Conservation (phyloP, 2,888 invertebrate genomes). For the Glomeris marginata region DNA sequence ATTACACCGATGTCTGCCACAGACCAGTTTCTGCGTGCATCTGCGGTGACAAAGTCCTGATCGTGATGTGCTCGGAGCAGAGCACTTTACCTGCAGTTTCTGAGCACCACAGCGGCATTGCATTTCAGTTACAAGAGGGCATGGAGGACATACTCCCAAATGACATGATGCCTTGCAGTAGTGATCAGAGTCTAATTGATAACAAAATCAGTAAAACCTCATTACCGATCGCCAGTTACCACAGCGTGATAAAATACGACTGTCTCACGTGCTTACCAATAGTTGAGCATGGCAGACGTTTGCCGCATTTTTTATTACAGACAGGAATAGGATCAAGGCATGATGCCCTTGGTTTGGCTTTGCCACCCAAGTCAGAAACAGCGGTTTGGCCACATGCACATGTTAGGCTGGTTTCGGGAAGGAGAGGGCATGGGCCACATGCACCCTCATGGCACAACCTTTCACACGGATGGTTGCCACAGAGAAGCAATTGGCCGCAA, state of each 20-base stretch:
- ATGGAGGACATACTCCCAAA: conserved; percentile 58
- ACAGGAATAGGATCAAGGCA: conserved; percentile 70
- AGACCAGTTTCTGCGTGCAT: conserved; percentile 52
- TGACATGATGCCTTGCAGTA: conserved; percentile 52
- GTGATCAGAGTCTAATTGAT: conserved; percentile 40
- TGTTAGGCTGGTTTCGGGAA: conserved; percentile 43
- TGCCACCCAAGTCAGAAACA: conserved; percentile 25
- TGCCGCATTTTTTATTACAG: conserved; percentile 51
- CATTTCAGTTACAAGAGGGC: conserved; percentile 54
- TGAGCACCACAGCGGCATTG: conserved; percentile 75
- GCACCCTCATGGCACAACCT: conserved; percentile 49
- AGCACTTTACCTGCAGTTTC: conserved; percentile 62
- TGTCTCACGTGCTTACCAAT: conserved; percentile 15
- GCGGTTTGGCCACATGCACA: conserved; percentile 63
- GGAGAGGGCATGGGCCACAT: conserved; percentile 47
- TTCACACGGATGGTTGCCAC: conserved; percentile 53
- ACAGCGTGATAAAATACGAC: too few species aligned
- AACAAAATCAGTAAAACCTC: conserved; percentile 5
- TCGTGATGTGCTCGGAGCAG: conserved; percentile 45
- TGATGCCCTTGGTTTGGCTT: conserved; percentile 37
- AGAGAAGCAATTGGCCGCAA: conserved; percentile 45
- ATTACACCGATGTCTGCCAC: conserved; percentile 66
- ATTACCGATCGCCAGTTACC: too few species aligned
- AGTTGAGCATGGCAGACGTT: conserved; percentile 51
- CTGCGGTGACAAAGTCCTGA: conserved; percentile 76